A percentile compares a stretch with the other conserved stretches of the same genome.
phyloP scores from a whole-genome alignment of 2,888 invertebrate genomes.

The Norana najaformis region DNA sequence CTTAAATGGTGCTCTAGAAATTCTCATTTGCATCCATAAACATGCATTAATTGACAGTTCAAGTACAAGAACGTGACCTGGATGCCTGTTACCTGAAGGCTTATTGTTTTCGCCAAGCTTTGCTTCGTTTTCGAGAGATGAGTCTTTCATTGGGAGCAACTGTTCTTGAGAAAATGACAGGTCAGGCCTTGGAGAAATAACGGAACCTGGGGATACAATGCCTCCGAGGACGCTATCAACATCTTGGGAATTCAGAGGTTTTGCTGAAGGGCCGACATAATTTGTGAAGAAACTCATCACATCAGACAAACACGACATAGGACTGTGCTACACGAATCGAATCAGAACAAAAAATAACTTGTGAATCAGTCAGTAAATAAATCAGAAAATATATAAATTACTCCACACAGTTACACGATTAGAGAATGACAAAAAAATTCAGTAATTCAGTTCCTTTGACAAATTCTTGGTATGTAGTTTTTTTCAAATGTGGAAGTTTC shows the following conservation, averaged over 20 bases:
- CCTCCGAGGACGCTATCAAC: background rate
- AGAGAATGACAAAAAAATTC: background rate
- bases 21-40: background rate
- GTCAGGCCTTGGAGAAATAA: background rate
- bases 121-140: background rate
- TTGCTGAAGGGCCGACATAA: background rate
- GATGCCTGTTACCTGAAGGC: background rate
- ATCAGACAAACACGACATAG: slow-evolving; percentile 7
- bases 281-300: slow-evolving; percentile 14
- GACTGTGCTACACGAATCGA: background rate
- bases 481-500: too few species aligned
- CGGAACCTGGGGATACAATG: background rate
- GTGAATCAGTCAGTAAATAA: background rate
- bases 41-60: background rate
- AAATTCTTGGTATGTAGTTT: background rate
- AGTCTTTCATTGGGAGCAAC: background rate
- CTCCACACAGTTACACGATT: too few species aligned
- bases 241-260: background rate
- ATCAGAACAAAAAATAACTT: background rate
- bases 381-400: too few species aligned
- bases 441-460: background rate
- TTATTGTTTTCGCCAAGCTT: background rate
- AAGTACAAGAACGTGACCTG: background rate
- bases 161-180: background rate
- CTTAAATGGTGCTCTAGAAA: background rate